Evolutionary conservation across 2,113 vertebrate genomes (phyloP).

Genomic region (Psittacula cyanocephala): DNA sequence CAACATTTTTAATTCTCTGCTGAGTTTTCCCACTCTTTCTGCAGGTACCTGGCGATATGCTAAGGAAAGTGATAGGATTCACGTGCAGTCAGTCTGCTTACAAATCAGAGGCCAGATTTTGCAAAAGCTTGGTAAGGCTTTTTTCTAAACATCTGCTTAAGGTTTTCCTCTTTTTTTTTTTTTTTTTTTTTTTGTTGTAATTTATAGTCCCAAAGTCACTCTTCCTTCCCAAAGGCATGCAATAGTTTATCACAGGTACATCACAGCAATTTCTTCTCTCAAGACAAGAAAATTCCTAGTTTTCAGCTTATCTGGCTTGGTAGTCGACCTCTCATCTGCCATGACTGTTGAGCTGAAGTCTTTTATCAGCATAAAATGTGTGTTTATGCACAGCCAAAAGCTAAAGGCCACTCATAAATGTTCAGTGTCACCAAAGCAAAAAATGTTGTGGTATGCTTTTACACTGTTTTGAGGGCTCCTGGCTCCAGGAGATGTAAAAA

Average conservation of each 20-base stretch:
- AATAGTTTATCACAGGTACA: background rate
- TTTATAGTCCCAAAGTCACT: background rate
- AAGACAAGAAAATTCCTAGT: background rate
- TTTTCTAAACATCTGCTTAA: background rate
- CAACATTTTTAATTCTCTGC: background rate
- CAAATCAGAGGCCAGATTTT: conserved; percentile 93
- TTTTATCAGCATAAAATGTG: background rate
- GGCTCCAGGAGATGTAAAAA: background rate
- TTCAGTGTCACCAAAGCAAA: background rate
- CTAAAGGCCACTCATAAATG: background rate
- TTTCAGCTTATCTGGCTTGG: background rate
- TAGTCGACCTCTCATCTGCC: background rate
- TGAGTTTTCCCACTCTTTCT: background rate
- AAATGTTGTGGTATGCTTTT: background rate
- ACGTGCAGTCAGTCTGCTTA: conserved; percentile 92
- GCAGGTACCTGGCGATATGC: conserved; percentile 89
- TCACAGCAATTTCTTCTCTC: background rate
- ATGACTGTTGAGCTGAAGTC: background rate
- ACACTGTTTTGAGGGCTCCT: background rate
- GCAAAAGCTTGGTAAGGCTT: conserved; percentile 86
- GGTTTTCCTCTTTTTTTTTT: background rate
- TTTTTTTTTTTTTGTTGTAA: too few species aligned
- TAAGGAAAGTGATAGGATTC: conserved; percentile 79
- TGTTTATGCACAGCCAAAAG: background rate
- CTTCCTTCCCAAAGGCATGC: background rate